Base-by-base conservation (phyloP, 2,113 vertebrate genomes). In the Indicator indicator region DNA sequence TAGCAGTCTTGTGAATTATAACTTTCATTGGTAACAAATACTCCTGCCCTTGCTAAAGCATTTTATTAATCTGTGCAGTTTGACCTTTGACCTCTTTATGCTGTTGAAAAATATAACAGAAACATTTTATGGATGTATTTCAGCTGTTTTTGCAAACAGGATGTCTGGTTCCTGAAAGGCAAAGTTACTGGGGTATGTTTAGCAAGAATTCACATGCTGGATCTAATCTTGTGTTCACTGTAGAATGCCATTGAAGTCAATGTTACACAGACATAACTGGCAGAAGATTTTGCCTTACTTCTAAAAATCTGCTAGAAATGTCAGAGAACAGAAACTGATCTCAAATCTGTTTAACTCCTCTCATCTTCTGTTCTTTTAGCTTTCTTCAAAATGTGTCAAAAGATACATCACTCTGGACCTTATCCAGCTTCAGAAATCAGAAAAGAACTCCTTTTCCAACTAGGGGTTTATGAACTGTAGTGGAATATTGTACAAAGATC, bases 241-340 rank as follows among this genome's bases (percentile, higher is more conserved):
- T 88, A 79, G 91, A 88, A 83, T 68, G 48, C 54, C 65, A 90
- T 13, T 86, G 72, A 95, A 95, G 85, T 81, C 56, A 50, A 36
- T 12, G 42, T 71, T 74, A 63, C 71, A 83, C 16, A 89, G 71
- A 77, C 33, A 38, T 77, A 83, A 80, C 64, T 86, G 46, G 75
- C 40, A 88, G 65, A 80, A 92, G 36, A 82, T 81, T 81, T 89
- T 95, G 28, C 26, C 28, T 94, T 78, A 26, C 23, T 82, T 92
- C 88, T 73, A 55, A 90, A 92, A 81, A 58, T 72, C 76, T 83
- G 19, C 50, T 72, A 74, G 21, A 16, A 74, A 23, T 78, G 75
- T 89, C 84, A 91, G 75, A 73, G 44, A 87, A 62, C 26, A 93
- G 75, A 88, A 83, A 72, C 28, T 72, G 44, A 81, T 89, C 52